Evolutionary conservation across 2,888 invertebrate species (phyloP).

Genomic region (Scaptomyza reducta): DNA sequence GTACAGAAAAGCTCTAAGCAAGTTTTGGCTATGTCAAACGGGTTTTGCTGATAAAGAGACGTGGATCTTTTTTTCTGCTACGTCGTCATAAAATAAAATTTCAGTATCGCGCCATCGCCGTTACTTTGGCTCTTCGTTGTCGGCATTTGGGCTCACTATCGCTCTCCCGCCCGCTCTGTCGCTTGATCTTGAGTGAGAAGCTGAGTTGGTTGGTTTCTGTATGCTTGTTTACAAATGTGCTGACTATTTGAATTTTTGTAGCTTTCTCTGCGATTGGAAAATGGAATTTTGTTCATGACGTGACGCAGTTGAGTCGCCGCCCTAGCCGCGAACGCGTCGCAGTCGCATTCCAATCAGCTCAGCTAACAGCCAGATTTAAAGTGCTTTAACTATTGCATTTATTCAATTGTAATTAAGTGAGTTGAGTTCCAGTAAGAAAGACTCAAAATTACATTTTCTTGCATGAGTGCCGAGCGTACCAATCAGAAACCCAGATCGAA

Average conservation of each 20-base stretch:
- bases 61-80: constrained; percentile 38
- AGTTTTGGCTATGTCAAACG: constrained; percentile 48
- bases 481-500: constrained; percentile 23
- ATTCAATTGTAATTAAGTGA: constrained; percentile 40
- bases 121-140: constrained; percentile 58
- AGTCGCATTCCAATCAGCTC: constrained; percentile 49
- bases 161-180: constrained; percentile 16
- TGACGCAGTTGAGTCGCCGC: constrained; percentile 64
- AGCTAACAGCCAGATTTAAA: constrained; percentile 10
- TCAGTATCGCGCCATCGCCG: constrained; percentile 67
- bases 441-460: constrained; percentile 11
- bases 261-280: constrained; percentile 76
- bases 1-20: constrained; percentile 33
- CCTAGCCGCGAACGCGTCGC: constrained; percentile 59
- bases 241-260: constrained; percentile 49
- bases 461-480: constrained; percentile 2
- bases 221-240: constrained; percentile 64
- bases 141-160: constrained; percentile 15
- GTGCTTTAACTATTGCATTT: constrained; percentile 26
- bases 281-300: constrained; percentile 57
- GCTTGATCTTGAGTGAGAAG: constrained; percentile 37
- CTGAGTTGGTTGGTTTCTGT: constrained; percentile 32
- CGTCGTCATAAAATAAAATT: constrained; percentile 40
- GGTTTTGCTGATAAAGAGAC: constrained; percentile 57
- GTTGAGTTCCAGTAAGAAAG: constrained; percentile 13